A percentile compares a stretch with the other conserved stretches of the same genome.
phyloP scores from a whole-genome alignment of 2,797 vertebrate genomes.

The Halcyon smyrnensis region DNA sequence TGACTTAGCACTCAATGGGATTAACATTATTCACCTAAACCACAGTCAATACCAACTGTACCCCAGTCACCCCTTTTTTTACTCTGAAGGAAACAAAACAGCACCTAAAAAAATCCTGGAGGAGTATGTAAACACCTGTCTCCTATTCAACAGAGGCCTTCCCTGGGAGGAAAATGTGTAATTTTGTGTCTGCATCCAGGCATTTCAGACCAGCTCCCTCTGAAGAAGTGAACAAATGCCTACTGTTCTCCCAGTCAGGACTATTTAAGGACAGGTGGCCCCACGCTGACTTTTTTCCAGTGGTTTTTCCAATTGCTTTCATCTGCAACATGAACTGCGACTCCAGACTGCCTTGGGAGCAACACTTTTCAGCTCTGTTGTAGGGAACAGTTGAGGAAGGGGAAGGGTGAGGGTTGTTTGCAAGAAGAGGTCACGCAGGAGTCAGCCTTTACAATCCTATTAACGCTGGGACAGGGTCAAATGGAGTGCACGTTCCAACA shows the following conservation, averaged over 20 bases:
- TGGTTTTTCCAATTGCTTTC: conserved; percentile 50
- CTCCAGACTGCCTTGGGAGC: conserved; percentile 52
- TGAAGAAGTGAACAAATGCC: conserved; percentile 40
- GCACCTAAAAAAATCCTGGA: background rate
- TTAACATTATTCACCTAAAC: conserved; percentile 23
- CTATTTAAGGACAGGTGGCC: conserved; percentile 63
- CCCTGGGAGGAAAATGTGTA: background rate
- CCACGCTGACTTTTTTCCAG: conserved; percentile 25
- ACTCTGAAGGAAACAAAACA: background rate
- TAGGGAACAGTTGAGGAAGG: conserved; percentile 6
- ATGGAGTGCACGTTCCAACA: conserved; percentile 65
- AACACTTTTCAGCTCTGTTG: conserved; percentile 6
- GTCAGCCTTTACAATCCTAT: conserved; percentile 77
- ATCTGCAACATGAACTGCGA: conserved; percentile 28
- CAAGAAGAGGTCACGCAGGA: conserved; percentile 73
- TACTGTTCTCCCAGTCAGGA: conserved; percentile 50
- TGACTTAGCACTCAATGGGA: background rate
- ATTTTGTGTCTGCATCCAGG: background rate
- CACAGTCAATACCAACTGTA: background rate
- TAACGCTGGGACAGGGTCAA: conserved; percentile 74
- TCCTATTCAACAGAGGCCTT: background rate
- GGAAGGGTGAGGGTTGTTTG: conserved; percentile 71
- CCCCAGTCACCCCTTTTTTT: background rate
- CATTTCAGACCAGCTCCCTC: background rate
- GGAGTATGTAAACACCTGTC: background rate